Evolutionary conservation across 2,113 vertebrate genomes (phyloP).

Genomic region (Aspidoscelis tigris): DNA sequence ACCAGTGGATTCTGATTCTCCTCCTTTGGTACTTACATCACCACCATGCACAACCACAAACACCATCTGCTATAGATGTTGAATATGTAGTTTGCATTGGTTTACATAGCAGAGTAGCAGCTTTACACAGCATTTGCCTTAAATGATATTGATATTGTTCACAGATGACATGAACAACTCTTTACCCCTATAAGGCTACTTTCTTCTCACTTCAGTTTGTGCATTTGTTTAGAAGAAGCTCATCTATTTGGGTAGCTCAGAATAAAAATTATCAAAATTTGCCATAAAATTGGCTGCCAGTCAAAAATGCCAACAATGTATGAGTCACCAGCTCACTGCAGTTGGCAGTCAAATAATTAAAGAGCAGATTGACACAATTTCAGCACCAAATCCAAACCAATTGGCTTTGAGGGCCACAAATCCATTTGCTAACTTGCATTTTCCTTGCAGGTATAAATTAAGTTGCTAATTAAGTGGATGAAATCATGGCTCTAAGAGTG

Average conservation of each 20-base stretch:
- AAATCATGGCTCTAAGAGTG: background rate
- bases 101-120: background rate
- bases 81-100: background rate
- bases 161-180: rapidly evolving
- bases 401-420: slow-evolving; percentile 9
- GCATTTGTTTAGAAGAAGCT: slow-evolving; percentile 36
- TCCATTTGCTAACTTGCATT: slow-evolving; percentile 15
- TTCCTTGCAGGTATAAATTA: slow-evolving; percentile 19
- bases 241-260: background rate
- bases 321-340: slow-evolving; percentile 19
- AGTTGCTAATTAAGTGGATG: slow-evolving; percentile 1
- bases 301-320: slow-evolving; percentile 49
- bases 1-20: background rate
- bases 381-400: slow-evolving; percentile 9
- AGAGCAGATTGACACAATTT: background rate
- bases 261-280: slow-evolving; percentile 34
- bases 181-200: background rate
- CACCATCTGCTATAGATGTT: background rate
- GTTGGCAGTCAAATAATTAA: slow-evolving; percentile 32
- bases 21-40: no score
- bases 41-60: background rate
- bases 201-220: background rate
- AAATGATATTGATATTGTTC: background rate
- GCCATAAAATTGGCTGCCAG: slow-evolving; percentile 25
- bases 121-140: slow-evolving; percentile 13